Conservation (phyloP, 1,140 invertebrate genomes). For the Acromyrmex charruanus region DNA sequence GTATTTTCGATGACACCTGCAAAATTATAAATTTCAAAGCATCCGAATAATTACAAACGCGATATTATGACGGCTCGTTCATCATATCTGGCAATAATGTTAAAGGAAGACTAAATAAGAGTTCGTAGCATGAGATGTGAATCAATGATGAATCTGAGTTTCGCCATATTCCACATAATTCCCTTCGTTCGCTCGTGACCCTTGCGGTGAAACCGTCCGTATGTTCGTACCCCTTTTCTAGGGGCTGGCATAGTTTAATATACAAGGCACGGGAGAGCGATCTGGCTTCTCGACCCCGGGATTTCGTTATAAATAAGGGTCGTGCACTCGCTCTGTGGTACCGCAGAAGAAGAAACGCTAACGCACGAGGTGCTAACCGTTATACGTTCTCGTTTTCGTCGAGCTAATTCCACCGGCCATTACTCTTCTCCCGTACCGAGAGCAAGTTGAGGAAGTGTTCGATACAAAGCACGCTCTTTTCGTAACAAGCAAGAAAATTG, state of each 20-base stretch:
- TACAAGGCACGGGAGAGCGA: constrained; percentile 75
- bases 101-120: constrained; percentile 35
- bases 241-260: constrained; percentile 76
- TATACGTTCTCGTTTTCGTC: constrained; percentile 48
- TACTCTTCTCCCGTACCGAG: constrained; percentile 36
- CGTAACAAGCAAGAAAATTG: constrained; percentile 22
- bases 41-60: neutral
- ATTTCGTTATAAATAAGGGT: constrained; percentile 70
- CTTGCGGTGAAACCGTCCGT: constrained; percentile 33
- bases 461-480: constrained; percentile 18
- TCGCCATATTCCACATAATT: constrained; percentile 43
- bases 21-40: neutral
- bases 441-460: constrained; percentile 4
- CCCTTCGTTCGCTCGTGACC: constrained; percentile 20
- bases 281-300: constrained; percentile 69
- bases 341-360: constrained; percentile 59
- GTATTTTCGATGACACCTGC: neutral
- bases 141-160: constrained; percentile 53
- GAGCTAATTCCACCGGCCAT: constrained; percentile 51
- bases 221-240: constrained; percentile 65
- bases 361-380: constrained; percentile 70
- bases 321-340: constrained; percentile 1
- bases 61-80: constrained; percentile 1
- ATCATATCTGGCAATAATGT: constrained; percentile 29
- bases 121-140: constrained; percentile 39